Conservation (phyloP, 2,797 vertebrate species). For the Carapus acus region DNA sequence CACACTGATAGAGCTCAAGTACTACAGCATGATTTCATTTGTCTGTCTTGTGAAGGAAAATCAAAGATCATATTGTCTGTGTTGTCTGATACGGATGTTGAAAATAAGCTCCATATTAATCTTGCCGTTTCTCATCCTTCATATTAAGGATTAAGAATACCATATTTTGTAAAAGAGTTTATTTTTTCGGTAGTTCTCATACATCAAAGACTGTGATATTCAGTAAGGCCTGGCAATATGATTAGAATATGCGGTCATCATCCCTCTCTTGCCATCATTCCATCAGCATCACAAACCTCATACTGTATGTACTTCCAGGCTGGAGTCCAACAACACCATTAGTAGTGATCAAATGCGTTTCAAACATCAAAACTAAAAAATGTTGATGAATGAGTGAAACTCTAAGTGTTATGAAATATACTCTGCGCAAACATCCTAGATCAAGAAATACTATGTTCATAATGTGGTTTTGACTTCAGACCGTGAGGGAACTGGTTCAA, state of each 20-base stretch:
- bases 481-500: no score
- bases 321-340: neutral
- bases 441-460: no score
- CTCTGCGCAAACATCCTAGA: slow-evolving; percentile 7
- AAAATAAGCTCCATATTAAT: no score
- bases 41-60: neutral
- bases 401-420: slow-evolving; percentile 21
- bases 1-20: neutral
- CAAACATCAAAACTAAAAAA: slow-evolving; percentile 24
- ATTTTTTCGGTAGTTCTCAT: no score
- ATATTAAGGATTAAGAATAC: no score
- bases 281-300: neutral
- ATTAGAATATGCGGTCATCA: neutral
- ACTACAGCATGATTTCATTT: neutral
- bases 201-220: no score
- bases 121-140: no score
- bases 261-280: neutral
- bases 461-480: no score
- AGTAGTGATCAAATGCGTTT: slow-evolving; percentile 19
- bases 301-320: neutral
- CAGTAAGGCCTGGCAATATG: neutral
- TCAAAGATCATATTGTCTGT: neutral
- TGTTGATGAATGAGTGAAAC: neutral
- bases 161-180: no score
- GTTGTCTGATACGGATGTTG: no score